Evolutionary conservation across 23 tunicate genomes (phyloP), one percentile per base, ranked within the genome.

Genomic region (Corella eumyota): DNA sequence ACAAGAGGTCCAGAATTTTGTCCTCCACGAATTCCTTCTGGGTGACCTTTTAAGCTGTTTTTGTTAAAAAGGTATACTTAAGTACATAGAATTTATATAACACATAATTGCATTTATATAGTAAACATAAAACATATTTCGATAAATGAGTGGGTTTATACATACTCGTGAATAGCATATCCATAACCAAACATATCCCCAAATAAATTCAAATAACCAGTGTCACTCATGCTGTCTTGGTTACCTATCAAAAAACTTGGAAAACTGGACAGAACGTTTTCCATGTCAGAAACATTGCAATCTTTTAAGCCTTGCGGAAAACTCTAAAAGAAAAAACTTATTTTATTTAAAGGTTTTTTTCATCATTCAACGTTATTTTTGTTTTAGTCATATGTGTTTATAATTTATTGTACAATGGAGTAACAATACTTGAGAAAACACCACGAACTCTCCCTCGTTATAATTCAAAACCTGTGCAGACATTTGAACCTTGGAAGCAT

Each of bases 1-100:
- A 84, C 76, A 7, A 84, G 45, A 26, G 94, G 94, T n/a, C 94
- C 94, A 0, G 83, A 36, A 26, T 61, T 32, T 57, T 73, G 64
- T 25, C 94, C 94, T 1, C 94, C 77, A 6, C 40, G 56, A 30
- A 84, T 36, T 32, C 30, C 6, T n/a, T 58, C 67, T 13, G 45
- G 2, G 20, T 58, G 28, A 6, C 67, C 47, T 27, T 51, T 51
- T 51, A 51, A 7, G 23, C 57, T 51, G 57, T n/a, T n/a, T n/a
- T n/a, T n/a, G n/a, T n/a, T n/a, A n/a, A n/a, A n/a, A n/a, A n/a
- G n/a, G n/a, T n/a, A n/a, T n/a, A n/a, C n/a, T n/a, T n/a, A n/a
- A n/a, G n/a, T n/a, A n/a, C n/a, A n/a, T n/a, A n/a, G n/a, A n/a
- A n/a, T n/a, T n/a, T n/a, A n/a, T n/a, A n/a, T n/a, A n/a, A n/a